Evolutionary conservation across 1,140 invertebrate genomes (phyloP), one percentile per base, ranked within the genome.

Genomic region (Aradophagus sp.): DNA sequence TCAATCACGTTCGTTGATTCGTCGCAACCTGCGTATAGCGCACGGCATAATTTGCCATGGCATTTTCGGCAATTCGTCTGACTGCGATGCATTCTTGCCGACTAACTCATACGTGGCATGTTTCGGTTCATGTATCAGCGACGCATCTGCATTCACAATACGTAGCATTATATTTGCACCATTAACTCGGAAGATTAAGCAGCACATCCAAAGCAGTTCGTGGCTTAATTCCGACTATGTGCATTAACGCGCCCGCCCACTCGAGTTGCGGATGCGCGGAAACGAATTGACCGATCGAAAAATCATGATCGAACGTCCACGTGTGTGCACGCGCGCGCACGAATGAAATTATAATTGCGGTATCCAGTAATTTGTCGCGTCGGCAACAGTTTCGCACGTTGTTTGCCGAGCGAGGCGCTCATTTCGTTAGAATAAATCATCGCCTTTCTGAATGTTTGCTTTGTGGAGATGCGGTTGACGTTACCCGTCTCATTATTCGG

Each of bases 341-440:
- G 59, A 45, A 63, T 53, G 59, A 63, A 52, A 53, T 63, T 53
- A 63, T 63, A 63, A 63, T 63, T 63, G 47, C 32, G 39, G 48
- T 45, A 23, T 39, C 29, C 13, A 45, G 47, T 41, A 62, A 52
- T 52, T 48, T 38, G 41, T 26, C n/a, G n/a, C n/a, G n/a, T n/a
- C n/a, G 14, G 29, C 29, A 26, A 42, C 38, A 52, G 52, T 23
- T 23, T 23, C 20, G 20, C 8, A 23, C 8, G 8, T 19, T 32
- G 47, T 56, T 47, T 34, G 32, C 10, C 34, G 38, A 59, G 27
- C 53, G 20, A 45, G 47, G 23, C 23, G 44, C 39, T 52, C 53
- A 45, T 67, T 58, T 67, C 14, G 31, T 44, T 29, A 42, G 16
- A 44, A 67, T 44, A 52, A 67, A 67, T 67, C 29, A 48, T 67